Conservation (phyloP, 1,140 invertebrate species). For the Coptotermes formosanus region DNA sequence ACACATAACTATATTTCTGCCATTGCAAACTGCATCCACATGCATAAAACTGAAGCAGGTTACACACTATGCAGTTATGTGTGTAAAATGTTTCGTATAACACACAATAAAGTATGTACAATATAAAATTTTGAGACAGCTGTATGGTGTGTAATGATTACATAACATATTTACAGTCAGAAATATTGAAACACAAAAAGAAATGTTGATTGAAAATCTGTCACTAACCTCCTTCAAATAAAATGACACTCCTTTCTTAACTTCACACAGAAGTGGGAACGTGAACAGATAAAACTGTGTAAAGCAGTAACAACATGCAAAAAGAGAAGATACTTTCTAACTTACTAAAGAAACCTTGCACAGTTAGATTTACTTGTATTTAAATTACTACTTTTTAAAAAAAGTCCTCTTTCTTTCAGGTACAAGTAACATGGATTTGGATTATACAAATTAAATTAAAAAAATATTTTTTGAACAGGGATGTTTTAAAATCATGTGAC, state of each 20-base stretch:
- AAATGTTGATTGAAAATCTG: neutral
- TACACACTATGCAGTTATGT: neutral
- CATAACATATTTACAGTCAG: neutral
- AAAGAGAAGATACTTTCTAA: neutral
- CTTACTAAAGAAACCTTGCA: neutral
- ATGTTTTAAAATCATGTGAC: neutral
- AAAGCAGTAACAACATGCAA: neutral
- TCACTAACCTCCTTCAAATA: neutral
- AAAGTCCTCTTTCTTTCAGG: neutral
- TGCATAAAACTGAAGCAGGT: neutral
- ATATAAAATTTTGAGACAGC: conserved; percentile 9
- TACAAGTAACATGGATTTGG: neutral
- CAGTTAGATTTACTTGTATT: neutral
- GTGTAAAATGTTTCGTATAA: neutral
- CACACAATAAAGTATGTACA: conserved; percentile 13
- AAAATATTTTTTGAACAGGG: neutral
- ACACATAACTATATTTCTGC: neutral
- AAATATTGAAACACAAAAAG: neutral
- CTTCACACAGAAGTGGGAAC: neutral
- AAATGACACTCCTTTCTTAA: neutral
- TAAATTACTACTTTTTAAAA: neutral
- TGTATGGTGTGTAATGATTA: neutral
- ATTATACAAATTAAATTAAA: conserved; percentile 7
- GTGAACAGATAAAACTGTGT: neutral
- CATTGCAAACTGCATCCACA: neutral